Base-by-base conservation (phyloP, 2,113 vertebrate species). In the Cynoglossus semilaevis region DNA sequence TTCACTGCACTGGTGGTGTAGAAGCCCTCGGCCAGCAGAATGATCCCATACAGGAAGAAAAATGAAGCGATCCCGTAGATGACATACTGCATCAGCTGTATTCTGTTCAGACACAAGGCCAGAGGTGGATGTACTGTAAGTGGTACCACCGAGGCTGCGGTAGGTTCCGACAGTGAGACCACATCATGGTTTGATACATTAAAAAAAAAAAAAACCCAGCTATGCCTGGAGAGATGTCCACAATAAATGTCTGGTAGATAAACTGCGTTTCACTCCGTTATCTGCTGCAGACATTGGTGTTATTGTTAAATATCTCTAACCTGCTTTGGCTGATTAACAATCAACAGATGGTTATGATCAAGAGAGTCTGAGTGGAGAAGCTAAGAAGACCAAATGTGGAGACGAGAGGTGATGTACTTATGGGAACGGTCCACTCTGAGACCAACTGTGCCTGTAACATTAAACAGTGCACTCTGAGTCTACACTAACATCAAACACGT, bases 61-160 rank as follows among this genome's bases (percentile, higher is more conserved):
- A 98, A 98, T 2, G 96, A 98, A 1, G 96, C 97, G 8, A 97
- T 94, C 80, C 96, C 97, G 1, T 99, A 99, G 89, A 99, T 99
- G 80, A 96, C 92, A 54, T 98, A 98, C 86, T 98, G 96, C 94
- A 98, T 95, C 85, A 99, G 90, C 81, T 97, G 94, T 72, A 99
- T 91, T 89, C 97, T 99, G 82, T 44, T 82, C 66, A 44, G 47
- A 50, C 59, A 63, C 70, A 77, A 82, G 17, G 54, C 47, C 66
- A 74, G 44, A 40, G 51, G 42, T 46, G 8, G 22, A 29, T 29
- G 22, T 29, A 4, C 22, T 29, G 22, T 29, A 4, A 22, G 19
- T 15, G 16, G 6, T 7, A 36, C n/a, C 7, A 9, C 15, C 45
- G 16, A 43, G 52, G 42, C 37, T 55, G 47, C 34, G 18, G 51